Evolutionary conservation across 1,140 invertebrate species (phyloP).

Genomic region (Aphaenogaster rudis): DNA sequence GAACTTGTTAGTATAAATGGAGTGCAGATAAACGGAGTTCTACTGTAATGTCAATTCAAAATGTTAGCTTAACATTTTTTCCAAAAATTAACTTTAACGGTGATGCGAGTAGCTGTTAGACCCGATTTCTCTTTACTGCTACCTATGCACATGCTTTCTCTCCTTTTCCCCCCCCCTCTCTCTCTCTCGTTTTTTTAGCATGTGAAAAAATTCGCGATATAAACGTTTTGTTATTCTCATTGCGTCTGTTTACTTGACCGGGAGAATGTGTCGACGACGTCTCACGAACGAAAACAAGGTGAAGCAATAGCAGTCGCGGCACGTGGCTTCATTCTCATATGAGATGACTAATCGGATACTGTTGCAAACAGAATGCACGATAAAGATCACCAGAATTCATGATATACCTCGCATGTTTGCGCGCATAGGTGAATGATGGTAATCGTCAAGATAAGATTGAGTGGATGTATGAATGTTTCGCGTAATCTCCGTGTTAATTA

Average conservation of each 20-base stretch:
- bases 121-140: background rate
- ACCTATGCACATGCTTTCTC: background rate
- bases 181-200: background rate
- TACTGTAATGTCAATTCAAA: background rate
- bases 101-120: background rate
- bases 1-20: too few species aligned
- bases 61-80: background rate
- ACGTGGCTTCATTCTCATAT: background rate
- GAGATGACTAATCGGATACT: background rate
- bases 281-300: background rate
- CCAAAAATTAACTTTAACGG: background rate
- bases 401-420: background rate
- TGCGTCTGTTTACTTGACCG: background rate
- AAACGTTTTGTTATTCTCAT: background rate
- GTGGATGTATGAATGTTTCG: background rate
- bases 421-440: background rate
- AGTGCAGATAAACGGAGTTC: too few species aligned
- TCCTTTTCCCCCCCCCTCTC: too few species aligned
- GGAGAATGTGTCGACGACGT: too few species aligned
- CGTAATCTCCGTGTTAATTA: slow-evolving; percentile 6
- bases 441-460: background rate
- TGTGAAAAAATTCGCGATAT: background rate
- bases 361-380: background rate
- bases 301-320: background rate
- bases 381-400: background rate